Conservation (phyloP, 2,797 vertebrate genomes). For the Catamblyrhynchus diadema region DNA sequence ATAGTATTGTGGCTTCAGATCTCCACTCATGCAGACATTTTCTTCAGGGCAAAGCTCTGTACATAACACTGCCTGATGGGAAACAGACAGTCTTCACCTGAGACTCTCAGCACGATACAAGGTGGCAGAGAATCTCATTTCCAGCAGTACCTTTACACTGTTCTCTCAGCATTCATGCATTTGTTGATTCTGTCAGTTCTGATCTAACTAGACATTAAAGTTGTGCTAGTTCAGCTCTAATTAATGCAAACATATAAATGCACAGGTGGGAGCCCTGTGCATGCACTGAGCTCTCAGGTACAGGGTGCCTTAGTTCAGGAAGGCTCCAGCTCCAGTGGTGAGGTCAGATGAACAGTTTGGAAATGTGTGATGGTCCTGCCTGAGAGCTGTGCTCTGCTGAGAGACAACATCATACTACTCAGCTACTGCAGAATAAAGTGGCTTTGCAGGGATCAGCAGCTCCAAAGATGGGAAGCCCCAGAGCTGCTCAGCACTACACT, state of each 20-base stretch:
- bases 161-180: neutral
- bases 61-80: neutral
- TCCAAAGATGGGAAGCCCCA: neutral
- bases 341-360: neutral
- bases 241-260: neutral
- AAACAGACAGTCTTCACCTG: neutral
- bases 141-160: neutral
- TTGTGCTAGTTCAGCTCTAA: neutral
- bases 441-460: neutral
- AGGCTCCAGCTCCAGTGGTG: neutral
- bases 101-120: neutral
- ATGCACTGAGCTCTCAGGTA: neutral
- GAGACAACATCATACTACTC: neutral
- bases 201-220: neutral
- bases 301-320: neutral
- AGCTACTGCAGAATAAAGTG: neutral
- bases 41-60: neutral
- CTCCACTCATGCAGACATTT: neutral
- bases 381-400: neutral
- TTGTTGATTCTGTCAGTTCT: neutral
- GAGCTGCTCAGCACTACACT: neutral
- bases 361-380: neutral
- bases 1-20: neutral
- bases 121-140: neutral
- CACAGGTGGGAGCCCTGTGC: neutral